These are phyloP conservation scores for Megathymus violae DNA, from an alignment of 1,140 invertebrate species.

Conservation along the genomic window DNA sequence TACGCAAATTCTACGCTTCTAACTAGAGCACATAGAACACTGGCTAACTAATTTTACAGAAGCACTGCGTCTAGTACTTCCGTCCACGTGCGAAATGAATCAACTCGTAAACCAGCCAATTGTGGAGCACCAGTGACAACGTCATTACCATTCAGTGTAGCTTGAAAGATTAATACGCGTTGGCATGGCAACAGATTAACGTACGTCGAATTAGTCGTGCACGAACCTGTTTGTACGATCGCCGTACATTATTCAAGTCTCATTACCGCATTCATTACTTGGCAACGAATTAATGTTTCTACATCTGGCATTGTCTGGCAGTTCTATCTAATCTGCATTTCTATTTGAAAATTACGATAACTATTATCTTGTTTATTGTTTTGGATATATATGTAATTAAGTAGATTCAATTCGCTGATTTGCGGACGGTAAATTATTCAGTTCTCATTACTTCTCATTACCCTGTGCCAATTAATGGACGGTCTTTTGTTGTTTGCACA, in stretches of 20 bases:
- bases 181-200: conserved; percentile 34
- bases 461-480: conserved; percentile 13
- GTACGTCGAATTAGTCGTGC: conserved; percentile 31
- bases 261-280: conserved; percentile 34
- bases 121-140: conserved; percentile 1
- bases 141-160: conserved; percentile 27
- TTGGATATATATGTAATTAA: conserved; percentile 9
- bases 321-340: conserved; percentile 10
- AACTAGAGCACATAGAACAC: background rate
- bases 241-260: conserved; percentile 34
- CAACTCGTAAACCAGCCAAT: conserved; percentile 11
- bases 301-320: conserved; percentile 1
- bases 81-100: background rate
- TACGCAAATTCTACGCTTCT: background rate
- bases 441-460: conserved; percentile 17
- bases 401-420: conserved; percentile 8
- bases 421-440: conserved; percentile 3
- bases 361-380: conserved; percentile 6
- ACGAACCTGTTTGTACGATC: conserved; percentile 28
- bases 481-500: conserved; percentile 16
- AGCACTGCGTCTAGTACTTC: background rate
- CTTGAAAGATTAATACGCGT: conserved; percentile 33
- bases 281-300: conserved; percentile 30
- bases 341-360: conserved; percentile 4
- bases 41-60: too few species aligned